phyloP scores from a whole-genome alignment of 2,888 invertebrate genomes.

The Cryptus viduatorius region DNA sequence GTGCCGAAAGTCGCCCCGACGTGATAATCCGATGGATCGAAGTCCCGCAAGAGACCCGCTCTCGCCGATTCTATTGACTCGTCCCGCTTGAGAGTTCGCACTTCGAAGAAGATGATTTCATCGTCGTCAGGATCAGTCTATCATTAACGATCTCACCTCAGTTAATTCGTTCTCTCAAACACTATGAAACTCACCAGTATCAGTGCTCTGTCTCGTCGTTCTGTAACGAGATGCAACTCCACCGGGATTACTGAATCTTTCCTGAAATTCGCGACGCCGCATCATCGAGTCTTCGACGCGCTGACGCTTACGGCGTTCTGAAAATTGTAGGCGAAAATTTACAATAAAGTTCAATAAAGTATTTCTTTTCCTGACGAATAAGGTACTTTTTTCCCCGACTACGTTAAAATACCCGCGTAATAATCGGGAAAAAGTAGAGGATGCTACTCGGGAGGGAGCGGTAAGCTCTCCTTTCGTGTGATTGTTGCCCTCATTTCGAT shows the following conservation, averaged over 20 bases:
- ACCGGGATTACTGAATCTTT: conserved; percentile 86
- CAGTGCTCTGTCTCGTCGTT: conserved; percentile 84
- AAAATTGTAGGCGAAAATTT: conserved; percentile 27
- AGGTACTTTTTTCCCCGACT: no score
- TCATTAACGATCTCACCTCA: not conserved
- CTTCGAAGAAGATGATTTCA: conserved; percentile 77
- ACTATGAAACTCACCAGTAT: conserved; percentile 83
- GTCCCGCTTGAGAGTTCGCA: conserved; percentile 86
- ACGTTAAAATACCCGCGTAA: no score
- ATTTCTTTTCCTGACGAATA: not conserved
- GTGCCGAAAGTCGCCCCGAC: conserved; percentile 84
- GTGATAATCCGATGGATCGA: conserved; percentile 90
- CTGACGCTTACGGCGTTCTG: conserved; percentile 93
- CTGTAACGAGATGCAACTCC: conserved; percentile 83
- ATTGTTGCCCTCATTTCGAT: no score
- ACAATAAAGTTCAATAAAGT: no score
- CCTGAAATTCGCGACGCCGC: conserved; percentile 91
- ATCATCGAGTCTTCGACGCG: conserved; percentile 92
- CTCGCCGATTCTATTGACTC: conserved; percentile 90
- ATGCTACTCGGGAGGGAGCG: no score
- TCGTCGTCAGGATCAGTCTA: conserved; percentile 28
- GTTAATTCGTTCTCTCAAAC: conserved; percentile 14
- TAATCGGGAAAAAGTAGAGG: no score
- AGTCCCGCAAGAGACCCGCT: conserved; percentile 92
- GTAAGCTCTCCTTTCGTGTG: no score